phyloP scores from a whole-genome alignment of 2,797 vertebrate genomes.

The Saxicola maurus region DNA sequence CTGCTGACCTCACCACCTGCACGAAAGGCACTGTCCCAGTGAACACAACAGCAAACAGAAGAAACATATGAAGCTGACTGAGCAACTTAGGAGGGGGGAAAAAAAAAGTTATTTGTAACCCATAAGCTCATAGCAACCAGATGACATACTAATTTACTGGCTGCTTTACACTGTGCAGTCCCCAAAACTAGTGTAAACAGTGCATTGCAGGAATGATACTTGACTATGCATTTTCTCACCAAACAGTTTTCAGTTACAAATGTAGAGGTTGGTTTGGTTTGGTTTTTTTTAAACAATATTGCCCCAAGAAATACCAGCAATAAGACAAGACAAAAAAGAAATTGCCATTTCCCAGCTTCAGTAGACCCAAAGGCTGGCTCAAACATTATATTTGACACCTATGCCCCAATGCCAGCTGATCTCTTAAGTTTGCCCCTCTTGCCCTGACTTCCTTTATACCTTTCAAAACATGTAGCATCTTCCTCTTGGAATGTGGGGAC shows the following conservation, averaged over 20 bases:
- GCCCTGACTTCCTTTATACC: background rate
- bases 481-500: background rate
- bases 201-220: background rate
- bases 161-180: slow-evolving; percentile 40
- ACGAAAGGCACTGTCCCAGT: background rate
- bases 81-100: background rate
- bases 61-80: background rate
- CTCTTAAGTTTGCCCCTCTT: background rate
- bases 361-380: background rate
- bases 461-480: background rate
- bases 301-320: background rate
- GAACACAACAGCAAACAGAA: background rate
- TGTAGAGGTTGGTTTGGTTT: background rate
- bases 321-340: background rate
- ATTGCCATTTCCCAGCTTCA: background rate
- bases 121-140: slow-evolving; percentile 20
- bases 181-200: slow-evolving; percentile 19
- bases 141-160: slow-evolving; percentile 39
- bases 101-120: background rate
- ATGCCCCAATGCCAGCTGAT: background rate
- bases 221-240: slow-evolving; percentile 28
- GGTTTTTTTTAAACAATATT: background rate
- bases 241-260: slow-evolving; percentile 5
- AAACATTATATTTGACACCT: background rate
- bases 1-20: slow-evolving; percentile 6